phyloP scores from a whole-genome alignment of 2,888 invertebrate species.

The Drepanosiphum platanoidis region DNA sequence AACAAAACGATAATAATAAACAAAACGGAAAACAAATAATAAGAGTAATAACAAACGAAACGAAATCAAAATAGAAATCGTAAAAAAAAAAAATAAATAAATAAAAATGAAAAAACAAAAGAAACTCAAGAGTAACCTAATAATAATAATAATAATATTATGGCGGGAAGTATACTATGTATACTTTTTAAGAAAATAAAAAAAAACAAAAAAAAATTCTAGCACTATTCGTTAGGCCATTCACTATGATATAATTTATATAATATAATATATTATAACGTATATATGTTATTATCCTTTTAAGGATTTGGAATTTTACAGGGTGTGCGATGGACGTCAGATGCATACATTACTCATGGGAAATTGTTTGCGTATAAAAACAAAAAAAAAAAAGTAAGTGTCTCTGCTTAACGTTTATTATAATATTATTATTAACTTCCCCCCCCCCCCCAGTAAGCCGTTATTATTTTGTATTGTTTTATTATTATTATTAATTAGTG shows the following conservation, averaged over 20 bases:
- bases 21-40: too few species aligned
- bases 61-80: too few species aligned
- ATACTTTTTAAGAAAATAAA: constrained; percentile 32
- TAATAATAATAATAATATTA: constrained; percentile 24
- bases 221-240: constrained; percentile 51
- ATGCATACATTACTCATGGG: constrained; percentile 36
- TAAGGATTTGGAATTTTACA: constrained; percentile 18
- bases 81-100: too few species aligned
- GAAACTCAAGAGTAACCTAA: constrained; percentile 47
- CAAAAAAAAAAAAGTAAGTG: too few species aligned
- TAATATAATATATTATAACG: constrained; percentile 21
- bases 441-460: not conserved
- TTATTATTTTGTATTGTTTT: not conserved
- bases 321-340: constrained; percentile 28
- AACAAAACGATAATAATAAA: constrained; percentile 41
- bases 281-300: too few species aligned
- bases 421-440: too few species aligned
- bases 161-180: constrained; percentile 43
- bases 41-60: too few species aligned
- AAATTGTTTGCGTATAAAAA: constrained; percentile 18
- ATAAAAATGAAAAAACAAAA: constrained; percentile 44
- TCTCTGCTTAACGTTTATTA: not conserved
- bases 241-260: constrained; percentile 43
- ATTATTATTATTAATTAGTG: too few species aligned
- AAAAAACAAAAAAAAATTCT: too few species aligned